A percentile compares a stretch with the other conserved stretches of the same genome.
phyloP scores from a whole-genome alignment of 2,888 invertebrate species.

The Mactromeris polynyma region DNA sequence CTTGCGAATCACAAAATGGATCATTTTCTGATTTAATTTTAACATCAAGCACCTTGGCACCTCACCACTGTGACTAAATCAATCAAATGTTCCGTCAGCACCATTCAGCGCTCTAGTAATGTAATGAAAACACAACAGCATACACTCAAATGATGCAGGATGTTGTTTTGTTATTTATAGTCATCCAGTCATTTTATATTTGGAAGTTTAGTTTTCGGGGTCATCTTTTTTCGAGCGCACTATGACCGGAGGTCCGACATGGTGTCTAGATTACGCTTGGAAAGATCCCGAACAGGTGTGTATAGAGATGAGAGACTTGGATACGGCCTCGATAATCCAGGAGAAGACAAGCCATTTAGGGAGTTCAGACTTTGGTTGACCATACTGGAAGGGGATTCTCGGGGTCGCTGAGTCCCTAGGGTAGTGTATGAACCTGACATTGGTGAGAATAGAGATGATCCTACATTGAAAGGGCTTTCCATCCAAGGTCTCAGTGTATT shows the following conservation, averaged over 20 bases:
- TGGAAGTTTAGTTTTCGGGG: slow-evolving; percentile 12
- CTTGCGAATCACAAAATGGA: background rate
- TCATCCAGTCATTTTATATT: background rate
- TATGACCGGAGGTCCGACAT: slow-evolving; percentile 65
- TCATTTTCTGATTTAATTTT: background rate
- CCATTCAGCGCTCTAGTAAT: background rate
- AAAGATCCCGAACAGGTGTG: slow-evolving; percentile 70
- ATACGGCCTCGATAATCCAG: slow-evolving; percentile 69
- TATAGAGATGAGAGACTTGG: slow-evolving; percentile 73
- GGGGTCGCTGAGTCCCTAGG: slow-evolving; percentile 64
- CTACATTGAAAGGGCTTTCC: slow-evolving; percentile 64
- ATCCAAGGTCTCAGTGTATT: slow-evolving; percentile 65
- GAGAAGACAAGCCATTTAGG: slow-evolving; percentile 71
- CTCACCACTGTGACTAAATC: background rate
- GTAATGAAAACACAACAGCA: background rate
- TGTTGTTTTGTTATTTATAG: background rate
- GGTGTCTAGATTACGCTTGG: slow-evolving; percentile 63
- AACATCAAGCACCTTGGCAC: background rate
- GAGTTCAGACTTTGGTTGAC: slow-evolving; percentile 66
- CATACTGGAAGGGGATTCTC: slow-evolving; percentile 67
- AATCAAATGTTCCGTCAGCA: background rate
- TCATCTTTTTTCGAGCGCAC: background rate
- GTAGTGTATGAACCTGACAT: slow-evolving; percentile 66
- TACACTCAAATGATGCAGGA: background rate
- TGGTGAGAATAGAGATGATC: slow-evolving; percentile 64